Evolutionary conservation across 2,888 invertebrate genomes (phyloP).

Genomic region (Ellobium chinense): DNA sequence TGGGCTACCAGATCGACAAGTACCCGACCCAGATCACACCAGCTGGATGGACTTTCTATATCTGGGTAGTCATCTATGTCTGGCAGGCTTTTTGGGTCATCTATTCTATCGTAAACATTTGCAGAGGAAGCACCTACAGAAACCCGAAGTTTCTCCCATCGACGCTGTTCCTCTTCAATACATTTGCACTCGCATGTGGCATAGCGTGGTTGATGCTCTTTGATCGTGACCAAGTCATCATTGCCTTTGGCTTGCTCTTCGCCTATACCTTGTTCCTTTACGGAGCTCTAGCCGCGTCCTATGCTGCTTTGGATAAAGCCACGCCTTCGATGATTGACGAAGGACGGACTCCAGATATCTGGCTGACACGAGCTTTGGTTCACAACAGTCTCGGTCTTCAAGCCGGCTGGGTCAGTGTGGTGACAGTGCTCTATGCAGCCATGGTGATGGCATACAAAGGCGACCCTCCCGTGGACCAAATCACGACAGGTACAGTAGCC

Average conservation of each 20-base stretch:
- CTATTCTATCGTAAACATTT: too few species aligned
- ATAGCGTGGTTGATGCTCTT: neutral
- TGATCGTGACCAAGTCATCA: neutral
- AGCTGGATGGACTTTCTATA: too few species aligned
- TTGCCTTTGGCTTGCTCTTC: neutral
- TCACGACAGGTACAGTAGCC: neutral
- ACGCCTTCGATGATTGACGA: neutral
- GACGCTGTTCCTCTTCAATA: too few species aligned
- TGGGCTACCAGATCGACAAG: too few species aligned
- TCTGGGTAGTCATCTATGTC: too few species aligned
- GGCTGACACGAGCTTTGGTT: neutral
- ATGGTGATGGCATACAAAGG: neutral
- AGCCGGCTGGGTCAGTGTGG: neutral
- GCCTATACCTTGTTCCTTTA: neutral
- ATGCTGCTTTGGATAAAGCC: neutral
- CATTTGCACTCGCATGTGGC: too few species aligned
- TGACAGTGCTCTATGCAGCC: neutral
- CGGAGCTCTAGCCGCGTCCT: neutral
- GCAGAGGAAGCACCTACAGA: too few species aligned
- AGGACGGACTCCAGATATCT: neutral
- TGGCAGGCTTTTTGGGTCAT: too few species aligned
- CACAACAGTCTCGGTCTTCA: conserved; percentile 9
- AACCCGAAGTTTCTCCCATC: too few species aligned
- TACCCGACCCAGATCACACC: too few species aligned
- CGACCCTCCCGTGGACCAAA: neutral